These are phyloP conservation scores for Teinopalpus imperialis DNA, from an alignment of 2,888 invertebrate genomes.

Conservation along the genomic window DNA sequence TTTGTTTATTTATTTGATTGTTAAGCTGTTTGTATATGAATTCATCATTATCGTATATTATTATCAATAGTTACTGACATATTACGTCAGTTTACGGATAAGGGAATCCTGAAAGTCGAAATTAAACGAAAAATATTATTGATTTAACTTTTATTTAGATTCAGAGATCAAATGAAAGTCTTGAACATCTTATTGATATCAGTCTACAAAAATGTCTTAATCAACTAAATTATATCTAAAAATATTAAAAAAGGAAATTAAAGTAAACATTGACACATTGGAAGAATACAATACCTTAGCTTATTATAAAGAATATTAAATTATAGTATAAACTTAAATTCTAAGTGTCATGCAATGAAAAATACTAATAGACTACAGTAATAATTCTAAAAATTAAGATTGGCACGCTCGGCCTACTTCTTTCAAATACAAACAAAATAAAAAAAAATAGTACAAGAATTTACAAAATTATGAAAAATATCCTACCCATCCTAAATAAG, in stretches of 20 bases:
- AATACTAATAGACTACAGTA: conserved; percentile 8
- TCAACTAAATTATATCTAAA: conserved; percentile 27
- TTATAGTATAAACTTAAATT: conserved; percentile 35
- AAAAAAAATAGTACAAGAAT: conserved; percentile 30
- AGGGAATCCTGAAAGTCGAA: no score
- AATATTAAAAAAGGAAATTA: conserved; percentile 3
- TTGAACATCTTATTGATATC: conserved; percentile 66
- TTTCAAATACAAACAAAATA: conserved; percentile 36
- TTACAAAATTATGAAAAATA: no score
- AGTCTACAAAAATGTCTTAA: conserved; percentile 53
- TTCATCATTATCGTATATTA: no score
- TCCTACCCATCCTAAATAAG: conserved; percentile 15
- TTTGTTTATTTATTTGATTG: no score
- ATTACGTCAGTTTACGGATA: no score
- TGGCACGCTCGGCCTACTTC: conserved; percentile 76
- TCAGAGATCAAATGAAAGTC: conserved; percentile 81
- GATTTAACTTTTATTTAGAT: conserved; percentile 61
- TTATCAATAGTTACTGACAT: no score
- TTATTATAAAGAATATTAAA: conserved; percentile 31
- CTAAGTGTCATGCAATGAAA: conserved; percentile 27
- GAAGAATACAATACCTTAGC: conserved; percentile 24
- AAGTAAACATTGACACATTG: conserved; percentile 23
- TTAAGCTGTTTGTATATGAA: no score
- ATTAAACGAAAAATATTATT: conserved; percentile 29
- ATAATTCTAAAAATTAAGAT: conserved; percentile 43